phyloP scores from a whole-genome alignment of 2,888 invertebrate species.

The Spodoptera picta region DNA sequence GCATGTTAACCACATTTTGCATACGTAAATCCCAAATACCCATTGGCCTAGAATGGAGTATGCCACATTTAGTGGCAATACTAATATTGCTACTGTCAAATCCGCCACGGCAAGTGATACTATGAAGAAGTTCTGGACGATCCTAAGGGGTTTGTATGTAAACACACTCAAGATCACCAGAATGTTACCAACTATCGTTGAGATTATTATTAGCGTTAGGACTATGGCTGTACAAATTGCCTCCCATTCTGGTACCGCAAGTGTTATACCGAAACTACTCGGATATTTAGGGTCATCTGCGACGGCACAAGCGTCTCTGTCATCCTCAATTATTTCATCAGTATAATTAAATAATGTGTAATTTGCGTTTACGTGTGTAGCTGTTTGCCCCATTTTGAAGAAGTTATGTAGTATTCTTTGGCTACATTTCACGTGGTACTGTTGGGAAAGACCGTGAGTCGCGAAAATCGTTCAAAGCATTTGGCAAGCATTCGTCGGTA shows the following conservation, averaged over 20 bases:
- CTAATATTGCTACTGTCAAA: conserved; percentile 95
- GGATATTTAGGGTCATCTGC: conserved; percentile 87
- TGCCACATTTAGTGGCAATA: conserved; percentile 97
- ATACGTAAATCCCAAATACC: conserved; percentile 97
- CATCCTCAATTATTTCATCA: conserved; percentile 72
- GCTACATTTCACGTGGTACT: conserved; percentile 78
- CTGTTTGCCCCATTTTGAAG: conserved; percentile 80
- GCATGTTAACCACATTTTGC: conserved; percentile 98
- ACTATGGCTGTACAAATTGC: conserved; percentile 94
- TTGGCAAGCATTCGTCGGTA: conserved; percentile 58
- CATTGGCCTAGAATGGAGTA: conserved; percentile 97
- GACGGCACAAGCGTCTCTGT: conserved; percentile 81
- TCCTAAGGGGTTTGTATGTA: conserved; percentile 96
- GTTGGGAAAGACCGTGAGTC: conserved; percentile 56
- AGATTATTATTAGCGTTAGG: conserved; percentile 94
- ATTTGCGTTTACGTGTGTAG: conserved; percentile 74
- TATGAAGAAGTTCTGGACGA: conserved; percentile 98
- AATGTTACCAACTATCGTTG: conserved; percentile 97
- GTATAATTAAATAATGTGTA: conserved; percentile 74
- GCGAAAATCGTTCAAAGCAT: conserved; percentile 59
- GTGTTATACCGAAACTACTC: conserved; percentile 91
- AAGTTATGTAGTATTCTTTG: conserved; percentile 29
- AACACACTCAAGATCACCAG: conserved; percentile 98
- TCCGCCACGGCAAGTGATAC: conserved; percentile 98
- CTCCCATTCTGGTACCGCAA: conserved; percentile 95